Conservation (phyloP, 2,113 vertebrate species). For the Macrotus californicus region DNA sequence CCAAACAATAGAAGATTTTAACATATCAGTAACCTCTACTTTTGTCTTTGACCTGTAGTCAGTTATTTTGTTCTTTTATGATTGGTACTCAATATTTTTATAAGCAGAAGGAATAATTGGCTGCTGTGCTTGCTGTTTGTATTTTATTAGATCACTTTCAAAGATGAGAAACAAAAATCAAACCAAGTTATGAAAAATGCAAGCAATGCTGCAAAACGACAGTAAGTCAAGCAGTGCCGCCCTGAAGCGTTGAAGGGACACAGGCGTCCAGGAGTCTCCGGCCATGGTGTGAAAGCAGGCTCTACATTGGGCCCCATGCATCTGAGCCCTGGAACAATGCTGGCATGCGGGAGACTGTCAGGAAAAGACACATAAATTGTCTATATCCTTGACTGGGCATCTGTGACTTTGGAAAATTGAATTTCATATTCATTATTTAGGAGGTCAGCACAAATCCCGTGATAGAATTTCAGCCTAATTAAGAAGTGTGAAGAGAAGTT, state of each 20-base stretch:
- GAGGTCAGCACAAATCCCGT: slow-evolving; percentile 13
- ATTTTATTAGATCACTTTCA: background rate
- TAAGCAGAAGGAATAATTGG: background rate
- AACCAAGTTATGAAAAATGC: background rate
- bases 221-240: background rate
- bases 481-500: slow-evolving; percentile 46
- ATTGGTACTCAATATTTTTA: background rate
- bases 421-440: slow-evolving; percentile 37
- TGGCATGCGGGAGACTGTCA: background rate
- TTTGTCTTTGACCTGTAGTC: background rate
- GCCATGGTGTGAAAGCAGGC: background rate
- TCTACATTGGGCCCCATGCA: background rate
- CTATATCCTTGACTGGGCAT: background rate
- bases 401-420: slow-evolving; percentile 42
- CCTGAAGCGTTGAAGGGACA: background rate
- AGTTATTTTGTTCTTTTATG: background rate
- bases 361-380: background rate
- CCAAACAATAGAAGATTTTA: background rate
- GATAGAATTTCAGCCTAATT: slow-evolving; percentile 40
- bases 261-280: background rate
- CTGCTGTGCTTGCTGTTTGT: background rate
- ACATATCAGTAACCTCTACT: background rate
- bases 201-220: background rate
- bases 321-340: background rate
- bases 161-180: slow-evolving; percentile 19